Conservation (phyloP, 92 coral and sea anemone species). For the Zoanthus gigantus region DNA sequence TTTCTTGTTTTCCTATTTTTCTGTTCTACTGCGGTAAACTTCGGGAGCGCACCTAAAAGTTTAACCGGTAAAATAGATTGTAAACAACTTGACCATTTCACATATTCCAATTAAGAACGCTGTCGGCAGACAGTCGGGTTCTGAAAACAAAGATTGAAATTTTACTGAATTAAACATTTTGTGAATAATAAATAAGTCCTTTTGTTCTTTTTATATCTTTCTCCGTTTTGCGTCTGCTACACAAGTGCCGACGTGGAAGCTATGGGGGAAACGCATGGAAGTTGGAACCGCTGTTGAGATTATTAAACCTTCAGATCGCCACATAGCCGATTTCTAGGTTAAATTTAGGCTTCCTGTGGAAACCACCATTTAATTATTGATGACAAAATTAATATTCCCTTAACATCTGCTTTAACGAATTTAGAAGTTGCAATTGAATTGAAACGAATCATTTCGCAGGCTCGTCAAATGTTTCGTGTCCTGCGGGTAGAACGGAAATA, state of each 20-base stretch:
- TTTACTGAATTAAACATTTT: slow-evolving; percentile 12
- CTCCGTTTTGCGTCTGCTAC: neutral
- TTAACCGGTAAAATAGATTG: neutral
- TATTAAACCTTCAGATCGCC: neutral
- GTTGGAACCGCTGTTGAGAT: neutral
- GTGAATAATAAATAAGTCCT: slow-evolving; percentile 18
- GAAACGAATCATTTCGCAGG: neutral
- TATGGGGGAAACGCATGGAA: neutral
- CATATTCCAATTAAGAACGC: slow-evolving; percentile 28
- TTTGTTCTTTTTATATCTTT: slow-evolving; percentile 11
- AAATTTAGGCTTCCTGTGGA: neutral
- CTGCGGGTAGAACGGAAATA: neutral
- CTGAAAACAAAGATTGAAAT: slow-evolving; percentile 20
- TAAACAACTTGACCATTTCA: slow-evolving; percentile 10
- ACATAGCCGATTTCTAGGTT: neutral
- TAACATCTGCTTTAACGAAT: slow-evolving; percentile 36
- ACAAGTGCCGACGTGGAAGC: too few relatives aligned
- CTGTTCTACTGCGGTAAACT: neutral
- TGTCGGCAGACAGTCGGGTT: slow-evolving; percentile 7
- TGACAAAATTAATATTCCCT: slow-evolving; percentile 30
- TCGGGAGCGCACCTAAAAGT: neutral
- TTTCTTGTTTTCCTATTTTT: neutral
- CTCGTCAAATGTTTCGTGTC: neutral
- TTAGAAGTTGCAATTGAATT: slow-evolving; percentile 16
- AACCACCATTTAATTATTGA: slow-evolving; percentile 36